Conservation (phyloP, 2,888 invertebrate genomes). For the Autographa pulchrina region DNA sequence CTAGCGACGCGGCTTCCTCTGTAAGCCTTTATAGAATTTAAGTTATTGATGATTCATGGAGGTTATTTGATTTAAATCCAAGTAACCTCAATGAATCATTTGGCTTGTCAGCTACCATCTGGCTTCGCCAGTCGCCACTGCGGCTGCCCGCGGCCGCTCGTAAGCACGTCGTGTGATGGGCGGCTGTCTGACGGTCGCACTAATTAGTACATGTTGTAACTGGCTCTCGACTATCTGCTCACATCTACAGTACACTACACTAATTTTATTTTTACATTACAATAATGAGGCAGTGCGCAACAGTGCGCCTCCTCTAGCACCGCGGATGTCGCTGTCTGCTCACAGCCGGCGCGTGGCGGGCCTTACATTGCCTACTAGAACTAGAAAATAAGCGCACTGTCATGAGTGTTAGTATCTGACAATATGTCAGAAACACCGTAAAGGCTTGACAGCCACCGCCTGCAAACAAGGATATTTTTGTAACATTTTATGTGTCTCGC, state of each 20-base stretch:
- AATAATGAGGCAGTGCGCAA: slow-evolving; percentile 9
- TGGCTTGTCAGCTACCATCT: too few species aligned
- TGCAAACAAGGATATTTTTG: too few species aligned
- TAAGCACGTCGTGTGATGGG: slow-evolving; percentile 11
- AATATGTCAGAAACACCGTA: too few species aligned
- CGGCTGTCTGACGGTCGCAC: slow-evolving; percentile 32
- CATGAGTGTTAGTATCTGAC: too few species aligned
- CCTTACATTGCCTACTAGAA: too few species aligned
- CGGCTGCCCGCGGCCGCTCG: too few species aligned
- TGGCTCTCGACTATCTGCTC: slow-evolving; percentile 3
- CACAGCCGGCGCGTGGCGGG: not conserved
- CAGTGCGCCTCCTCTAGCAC: not conserved
- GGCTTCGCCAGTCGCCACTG: too few species aligned
- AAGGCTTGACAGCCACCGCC: too few species aligned
- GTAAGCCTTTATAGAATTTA: not conserved
- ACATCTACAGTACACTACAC: slow-evolving; percentile 14
- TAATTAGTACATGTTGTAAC: slow-evolving; percentile 38
- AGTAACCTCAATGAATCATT: too few species aligned
- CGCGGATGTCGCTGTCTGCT: not conserved
- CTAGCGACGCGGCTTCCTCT: slow-evolving; percentile 38
- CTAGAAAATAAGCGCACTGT: too few species aligned
- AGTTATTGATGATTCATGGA: not conserved
- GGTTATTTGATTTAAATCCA: not conserved
- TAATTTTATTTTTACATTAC: slow-evolving; percentile 7
- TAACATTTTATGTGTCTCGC: too few species aligned